phyloP scores from a whole-genome alignment of 2,888 invertebrate genomes.

The Congeria kusceri region DNA sequence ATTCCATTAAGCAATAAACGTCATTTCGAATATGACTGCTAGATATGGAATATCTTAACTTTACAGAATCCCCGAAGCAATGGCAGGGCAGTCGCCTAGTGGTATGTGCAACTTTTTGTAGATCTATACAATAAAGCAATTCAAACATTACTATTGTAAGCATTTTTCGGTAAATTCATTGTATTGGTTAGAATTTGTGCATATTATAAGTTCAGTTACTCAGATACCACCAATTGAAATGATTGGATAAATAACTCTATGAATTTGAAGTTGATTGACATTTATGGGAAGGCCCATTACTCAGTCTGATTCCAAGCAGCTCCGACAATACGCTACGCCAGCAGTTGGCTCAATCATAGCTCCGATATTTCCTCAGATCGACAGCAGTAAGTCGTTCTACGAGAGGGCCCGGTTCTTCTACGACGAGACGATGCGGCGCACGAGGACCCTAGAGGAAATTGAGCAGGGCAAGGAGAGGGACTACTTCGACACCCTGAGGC shows the following conservation, averaged over 20 bases:
- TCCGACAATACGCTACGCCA: background rate
- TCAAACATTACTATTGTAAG: too few species aligned
- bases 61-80: conserved; percentile 20
- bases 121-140: too few species aligned
- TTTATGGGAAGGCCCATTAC: too few species aligned
- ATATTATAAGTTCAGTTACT: too few species aligned
- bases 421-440: conserved; percentile 23
- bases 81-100: conserved; percentile 11
- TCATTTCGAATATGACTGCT: too few species aligned
- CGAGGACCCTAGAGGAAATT: conserved; percentile 17
- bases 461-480: conserved; percentile 21
- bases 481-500: conserved; percentile 7
- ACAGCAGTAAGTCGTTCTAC: conserved; percentile 15
- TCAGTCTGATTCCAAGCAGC: background rate
- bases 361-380: conserved; percentile 8
- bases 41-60: background rate
- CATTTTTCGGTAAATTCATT: too few species aligned
- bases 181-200: too few species aligned
- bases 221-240: too few species aligned
- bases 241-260: too few species aligned
- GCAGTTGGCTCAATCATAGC: too few species aligned
- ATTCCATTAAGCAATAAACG: too few species aligned
- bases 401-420: conserved; percentile 25
- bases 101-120: background rate
- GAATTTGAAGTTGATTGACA: too few species aligned